Evolutionary conservation across 1,140 invertebrate species (phyloP), one percentile per base, ranked within the genome.

Genomic region (Zaprionus gabonicus): DNA sequence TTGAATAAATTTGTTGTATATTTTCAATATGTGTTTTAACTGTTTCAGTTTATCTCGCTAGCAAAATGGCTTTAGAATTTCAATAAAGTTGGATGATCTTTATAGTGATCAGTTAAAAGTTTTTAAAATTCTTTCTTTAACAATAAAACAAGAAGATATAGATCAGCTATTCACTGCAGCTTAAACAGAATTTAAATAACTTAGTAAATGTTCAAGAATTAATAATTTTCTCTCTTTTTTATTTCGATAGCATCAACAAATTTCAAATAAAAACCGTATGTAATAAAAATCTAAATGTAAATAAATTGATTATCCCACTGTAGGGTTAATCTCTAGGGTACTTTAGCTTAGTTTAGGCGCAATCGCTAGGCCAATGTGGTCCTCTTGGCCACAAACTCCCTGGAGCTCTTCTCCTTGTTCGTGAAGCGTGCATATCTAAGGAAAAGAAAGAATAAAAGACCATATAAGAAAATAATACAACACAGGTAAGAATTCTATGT

Each of bases 301-400:
- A 23, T 9, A 31, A 31, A 25, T 13, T 25, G 23, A 36, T 17
- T 15, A 55, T 65, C 49, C 49, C 49, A 38, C 34, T 64, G 7
- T 25, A 25, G 12, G 12, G 36, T n/a, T 27, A 31, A 64, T 46
- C n/a, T 2, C 17, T 46, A 44, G 7, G 20, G 9, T 31, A 49
- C 10, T 55, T 62, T 80, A 74, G 51, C 55, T 71, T 78, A 67
- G 44, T 71, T 83, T 64, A 88, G 84, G 81, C 65, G 78, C 36
- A 81, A 71, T 66, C 58, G 56, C 71, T 90, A 92, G 34, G 91
- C 91, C 79, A 92, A 79, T 34, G 91, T 92, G 17, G 91, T 91
- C 1, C 91, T 76, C 41, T 92, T 91, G 51, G 91, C 87, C 38
- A 92, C 91, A 80, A 91, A 92, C 13, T 92, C 91, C 58, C 87